These are phyloP conservation scores for Prochilodus magdalenae DNA, from an alignment of 2,113 vertebrate species.

Conservation along the genomic window DNA sequence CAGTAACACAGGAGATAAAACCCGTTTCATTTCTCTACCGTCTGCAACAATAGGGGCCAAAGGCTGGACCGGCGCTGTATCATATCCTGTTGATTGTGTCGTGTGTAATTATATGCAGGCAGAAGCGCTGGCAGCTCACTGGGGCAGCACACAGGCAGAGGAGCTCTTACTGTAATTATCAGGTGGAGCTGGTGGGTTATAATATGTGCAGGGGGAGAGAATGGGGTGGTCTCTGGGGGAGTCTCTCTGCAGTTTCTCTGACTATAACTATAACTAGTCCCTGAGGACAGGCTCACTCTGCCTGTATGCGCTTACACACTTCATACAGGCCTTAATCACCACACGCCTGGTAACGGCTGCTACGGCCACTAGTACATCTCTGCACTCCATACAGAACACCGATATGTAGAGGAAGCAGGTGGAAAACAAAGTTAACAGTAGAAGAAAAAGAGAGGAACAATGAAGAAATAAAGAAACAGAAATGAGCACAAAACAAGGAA, in stretches of 20 bases:
- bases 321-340: constrained; percentile 7
- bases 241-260: constrained; percentile 1
- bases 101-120: constrained; percentile 20
- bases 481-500: no score
- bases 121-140: constrained; percentile 1
- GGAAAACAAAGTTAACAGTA: no score
- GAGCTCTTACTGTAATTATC: constrained; percentile 33
- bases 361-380: background rate
- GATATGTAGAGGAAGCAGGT: no score
- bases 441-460: no score
- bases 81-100: constrained; percentile 18
- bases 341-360: background rate
- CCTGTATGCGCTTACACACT: background rate
- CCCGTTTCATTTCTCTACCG: constrained; percentile 14
- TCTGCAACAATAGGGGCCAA: constrained; percentile 4
- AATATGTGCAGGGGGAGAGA: constrained; percentile 6
- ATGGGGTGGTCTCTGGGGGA: background rate
- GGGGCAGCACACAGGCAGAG: constrained; percentile 1
- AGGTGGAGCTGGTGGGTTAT: background rate
- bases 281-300: background rate
- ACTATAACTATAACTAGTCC: constrained; percentile 1
- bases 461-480: no score
- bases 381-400: background rate
- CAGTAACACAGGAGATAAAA: constrained; percentile 18
- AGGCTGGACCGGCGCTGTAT: constrained; percentile 12